Evolutionary conservation across 2,888 invertebrate genomes (phyloP), one percentile per base, ranked within the genome.

Genomic region (Scaeva pyrastri): DNA sequence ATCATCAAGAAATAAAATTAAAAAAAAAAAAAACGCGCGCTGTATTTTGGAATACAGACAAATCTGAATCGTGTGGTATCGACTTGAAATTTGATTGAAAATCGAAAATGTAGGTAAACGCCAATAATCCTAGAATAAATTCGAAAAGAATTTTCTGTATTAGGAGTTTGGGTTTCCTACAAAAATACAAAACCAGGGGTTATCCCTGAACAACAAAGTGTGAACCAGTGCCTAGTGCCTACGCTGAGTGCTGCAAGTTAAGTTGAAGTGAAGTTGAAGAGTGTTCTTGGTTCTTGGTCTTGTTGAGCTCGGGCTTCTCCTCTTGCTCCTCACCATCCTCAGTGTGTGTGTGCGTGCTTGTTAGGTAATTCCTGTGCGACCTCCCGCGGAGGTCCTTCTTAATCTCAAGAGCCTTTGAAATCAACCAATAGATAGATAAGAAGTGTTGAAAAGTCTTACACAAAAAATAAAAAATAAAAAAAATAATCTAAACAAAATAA

Each of bases 71-170:
- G 60, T 60, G 45, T 48, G 26, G 2, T 43, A 5, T 64, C 16
- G 26, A 52, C 10, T 68, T 50, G 1, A 56, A 45, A 31, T 31
- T n/a, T 45, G 10, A 64, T 68, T n/a, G 21, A 68, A 68, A 10
- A 56, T 36, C 80, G 76, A 80, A 64, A 72, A 76, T 85, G 85
- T 85, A 76, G 80, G 85, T 85, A 79, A 84, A 71, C n/a, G n/a
- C 62, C 74, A 79, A 12, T 74, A 50, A 56, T 55, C 12, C 10
- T 11, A 19, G 56, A 58, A 71, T 26, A 45, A 62, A 26, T 26
- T 23, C 64, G 16, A 26, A 64, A 58, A 11, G 16, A 43, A 45
- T 76, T 71, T 31, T n/a, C n/a, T n/a, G n/a, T 62, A 14, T 23
- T 52, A 52, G 68, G 78, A 78, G 74, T 76, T 76, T n/a, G n/a